Conservation (phyloP, 2,888 invertebrate species). For the Euclidia mi region DNA sequence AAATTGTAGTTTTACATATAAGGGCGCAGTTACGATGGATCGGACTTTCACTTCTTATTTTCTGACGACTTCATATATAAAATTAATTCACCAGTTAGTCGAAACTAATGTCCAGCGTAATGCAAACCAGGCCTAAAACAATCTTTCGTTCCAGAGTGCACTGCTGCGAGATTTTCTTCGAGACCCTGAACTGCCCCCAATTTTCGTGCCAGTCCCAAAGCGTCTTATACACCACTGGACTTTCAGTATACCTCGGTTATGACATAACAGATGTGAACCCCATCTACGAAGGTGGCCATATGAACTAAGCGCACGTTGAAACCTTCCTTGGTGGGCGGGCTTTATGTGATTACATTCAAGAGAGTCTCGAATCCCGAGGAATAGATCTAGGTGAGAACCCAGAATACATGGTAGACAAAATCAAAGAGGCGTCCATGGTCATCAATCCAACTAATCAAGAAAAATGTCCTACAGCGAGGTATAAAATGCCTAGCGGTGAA, state of each 20-base stretch:
- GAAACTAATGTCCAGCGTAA: too few species aligned
- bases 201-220: slow-evolving; percentile 76
- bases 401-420: not conserved
- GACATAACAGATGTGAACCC: slow-evolving; percentile 66
- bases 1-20: too few species aligned
- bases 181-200: slow-evolving; percentile 75
- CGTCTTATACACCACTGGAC: slow-evolving; percentile 72
- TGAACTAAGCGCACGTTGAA: slow-evolving; percentile 71
- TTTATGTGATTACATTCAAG: slow-evolving; percentile 61
- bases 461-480: slow-evolving; percentile 40
- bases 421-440: slow-evolving; percentile 2
- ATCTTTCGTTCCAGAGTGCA: slow-evolving; percentile 65
- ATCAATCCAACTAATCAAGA: too few species aligned
- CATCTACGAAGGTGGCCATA: slow-evolving; percentile 75
- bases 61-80: too few species aligned
- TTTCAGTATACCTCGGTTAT: slow-evolving; percentile 78
- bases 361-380: slow-evolving; percentile 55
- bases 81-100: too few species aligned
- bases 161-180: slow-evolving; percentile 81
- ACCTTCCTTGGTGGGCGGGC: slow-evolving; percentile 68
- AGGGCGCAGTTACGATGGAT: too few species aligned
- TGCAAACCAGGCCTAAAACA: too few species aligned
- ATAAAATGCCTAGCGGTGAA: slow-evolving; percentile 65
- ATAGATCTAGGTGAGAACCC: slow-evolving; percentile 48
- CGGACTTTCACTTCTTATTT: too few species aligned